Conservation (phyloP, 1,140 invertebrate genomes). For the Leptonema lineaticorne region DNA sequence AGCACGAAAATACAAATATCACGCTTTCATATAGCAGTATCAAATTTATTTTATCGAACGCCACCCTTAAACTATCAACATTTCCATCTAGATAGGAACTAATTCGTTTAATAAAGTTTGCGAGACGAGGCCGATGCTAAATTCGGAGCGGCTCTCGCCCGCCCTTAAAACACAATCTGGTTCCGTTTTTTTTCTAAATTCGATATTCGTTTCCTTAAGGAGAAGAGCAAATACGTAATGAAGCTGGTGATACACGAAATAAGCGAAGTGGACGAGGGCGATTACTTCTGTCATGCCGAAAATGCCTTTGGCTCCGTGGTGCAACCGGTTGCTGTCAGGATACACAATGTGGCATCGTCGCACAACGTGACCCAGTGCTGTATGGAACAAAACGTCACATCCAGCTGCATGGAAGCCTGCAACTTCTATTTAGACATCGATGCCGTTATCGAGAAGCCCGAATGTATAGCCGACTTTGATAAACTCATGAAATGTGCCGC, state of each 20-base stretch:
- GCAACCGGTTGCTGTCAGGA: conserved; percentile 69
- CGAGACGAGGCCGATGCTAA: too few relatives aligned
- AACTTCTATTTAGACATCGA: conserved; percentile 79
- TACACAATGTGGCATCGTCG: conserved; percentile 60
- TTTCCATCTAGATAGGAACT: too few relatives aligned
- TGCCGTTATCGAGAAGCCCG: conserved; percentile 71
- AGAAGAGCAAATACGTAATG: conserved; percentile 68
- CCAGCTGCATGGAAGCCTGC: conserved; percentile 75
- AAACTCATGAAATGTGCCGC: conserved; percentile 84
- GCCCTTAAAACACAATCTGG: too few relatives aligned
- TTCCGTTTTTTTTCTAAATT: too few relatives aligned
- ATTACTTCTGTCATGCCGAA: conserved; percentile 80
- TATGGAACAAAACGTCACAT: conserved; percentile 70
- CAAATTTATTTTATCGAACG: too few relatives aligned
- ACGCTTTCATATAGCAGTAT: too few relatives aligned
- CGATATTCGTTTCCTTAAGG: conserved; percentile 40
- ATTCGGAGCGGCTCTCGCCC: too few relatives aligned
- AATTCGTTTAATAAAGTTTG: background rate
- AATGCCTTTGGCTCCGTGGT: conserved; percentile 74
- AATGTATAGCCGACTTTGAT: conserved; percentile 79
- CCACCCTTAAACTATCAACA: too few relatives aligned
- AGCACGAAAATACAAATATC: too few relatives aligned
- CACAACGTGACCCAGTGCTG: conserved; percentile 77
- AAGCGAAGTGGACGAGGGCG: conserved; percentile 67
- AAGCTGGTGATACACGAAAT: conserved; percentile 70